Evolutionary conservation across 1,140 invertebrate species (phyloP).

Genomic region (Chionoecetes opilio): DNA sequence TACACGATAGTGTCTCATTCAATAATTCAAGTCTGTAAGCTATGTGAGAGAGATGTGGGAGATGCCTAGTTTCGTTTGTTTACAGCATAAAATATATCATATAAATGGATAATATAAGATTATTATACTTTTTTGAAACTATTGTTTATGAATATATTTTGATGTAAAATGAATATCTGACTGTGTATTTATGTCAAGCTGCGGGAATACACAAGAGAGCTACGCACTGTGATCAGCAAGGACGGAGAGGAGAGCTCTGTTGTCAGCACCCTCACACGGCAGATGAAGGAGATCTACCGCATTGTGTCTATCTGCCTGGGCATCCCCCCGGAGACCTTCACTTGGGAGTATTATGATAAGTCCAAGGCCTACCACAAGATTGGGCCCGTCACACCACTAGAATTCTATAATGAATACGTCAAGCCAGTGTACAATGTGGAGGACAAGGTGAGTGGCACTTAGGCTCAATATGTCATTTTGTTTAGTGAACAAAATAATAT

Average conservation of each 20-base stretch:
- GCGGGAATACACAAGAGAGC: conserved; percentile 90
- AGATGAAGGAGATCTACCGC: conserved; percentile 90
- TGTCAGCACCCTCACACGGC: conserved; percentile 53
- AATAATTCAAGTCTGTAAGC: too few relatives aligned
- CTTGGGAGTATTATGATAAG: conserved; percentile 95
- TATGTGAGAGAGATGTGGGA: too few relatives aligned
- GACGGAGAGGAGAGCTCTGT: conserved; percentile 61
- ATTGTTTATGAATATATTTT: background rate
- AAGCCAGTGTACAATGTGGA: conserved; percentile 92
- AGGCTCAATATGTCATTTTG: too few relatives aligned
- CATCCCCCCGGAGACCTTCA: conserved; percentile 91
- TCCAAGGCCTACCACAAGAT: conserved; percentile 90
- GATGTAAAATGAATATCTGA: background rate
- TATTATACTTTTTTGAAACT: too few relatives aligned
- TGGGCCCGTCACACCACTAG: conserved; percentile 90
- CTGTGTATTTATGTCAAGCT: conserved; percentile 86
- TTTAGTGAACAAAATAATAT: too few relatives aligned
- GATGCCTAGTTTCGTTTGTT: background rate
- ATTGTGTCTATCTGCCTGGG: conserved; percentile 93
- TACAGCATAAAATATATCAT: background rate
- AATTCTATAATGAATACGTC: conserved; percentile 92
- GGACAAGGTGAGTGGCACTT: conserved; percentile 88
- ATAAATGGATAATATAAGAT: too few relatives aligned
- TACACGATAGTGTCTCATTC: too few relatives aligned
- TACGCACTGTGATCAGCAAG: conserved; percentile 87